Percentiles rank a stretch among this genome's conserved stretches.
Conservation (phyloP, 2,888 invertebrate species). For the Entomobrya multifasciata region DNA sequence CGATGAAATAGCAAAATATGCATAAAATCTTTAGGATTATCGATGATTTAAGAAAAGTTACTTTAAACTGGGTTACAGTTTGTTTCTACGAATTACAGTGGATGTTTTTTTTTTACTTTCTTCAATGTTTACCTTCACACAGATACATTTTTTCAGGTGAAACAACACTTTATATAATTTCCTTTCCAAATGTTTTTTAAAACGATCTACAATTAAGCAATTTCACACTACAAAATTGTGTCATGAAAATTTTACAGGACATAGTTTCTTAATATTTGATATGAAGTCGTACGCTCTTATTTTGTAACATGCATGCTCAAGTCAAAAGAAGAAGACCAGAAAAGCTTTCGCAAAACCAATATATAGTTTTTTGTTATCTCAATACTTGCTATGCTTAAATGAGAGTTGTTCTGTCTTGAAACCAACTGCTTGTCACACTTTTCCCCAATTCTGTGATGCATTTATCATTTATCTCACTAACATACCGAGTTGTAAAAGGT, state of each 20-base stretch:
- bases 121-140: background rate
- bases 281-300: no score
- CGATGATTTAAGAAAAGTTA: background rate
- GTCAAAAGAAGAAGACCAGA: no score
- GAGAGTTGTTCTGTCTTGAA: background rate
- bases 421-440: background rate
- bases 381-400: background rate
- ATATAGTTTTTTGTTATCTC: background rate
- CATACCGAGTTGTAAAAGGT: no score
- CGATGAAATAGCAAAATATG: no score
- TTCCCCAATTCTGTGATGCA: background rate
- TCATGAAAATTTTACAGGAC: background rate
- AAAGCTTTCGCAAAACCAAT: slow-evolving; percentile 22
- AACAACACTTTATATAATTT: background rate
- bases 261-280: no score
- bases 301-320: no score
- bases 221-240: no score
- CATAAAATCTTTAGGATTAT: background rate
- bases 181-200: background rate
- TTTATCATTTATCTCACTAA: background rate
- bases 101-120: background rate
- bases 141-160: background rate
- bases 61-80: background rate
- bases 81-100: background rate
- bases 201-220: no score